Conservation (phyloP, 1,140 invertebrate species). For the Ericerus pela region DNA sequence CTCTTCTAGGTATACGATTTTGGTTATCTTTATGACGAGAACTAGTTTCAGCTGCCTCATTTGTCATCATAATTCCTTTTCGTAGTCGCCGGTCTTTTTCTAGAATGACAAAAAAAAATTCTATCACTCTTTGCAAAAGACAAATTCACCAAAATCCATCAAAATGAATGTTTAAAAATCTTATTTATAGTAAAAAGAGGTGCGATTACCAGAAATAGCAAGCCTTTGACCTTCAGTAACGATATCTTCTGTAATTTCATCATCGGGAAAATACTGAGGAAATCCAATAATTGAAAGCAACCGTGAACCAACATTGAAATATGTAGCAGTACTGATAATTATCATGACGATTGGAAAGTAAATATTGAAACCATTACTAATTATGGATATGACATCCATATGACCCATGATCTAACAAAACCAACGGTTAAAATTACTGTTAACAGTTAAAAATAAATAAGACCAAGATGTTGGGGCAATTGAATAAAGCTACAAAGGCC, state of each 20-base stretch:
- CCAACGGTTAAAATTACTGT: conserved; percentile 3
- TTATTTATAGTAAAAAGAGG: not conserved
- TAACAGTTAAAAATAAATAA: not conserved
- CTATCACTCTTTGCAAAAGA: not conserved
- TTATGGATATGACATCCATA: conserved; percentile 94
- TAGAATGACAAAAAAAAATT: not conserved
- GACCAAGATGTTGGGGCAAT: not conserved
- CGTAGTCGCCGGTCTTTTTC: conserved; percentile 17
- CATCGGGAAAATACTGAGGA: conserved; percentile 87
- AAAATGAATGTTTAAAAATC: not conserved
- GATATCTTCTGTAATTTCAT: conserved; percentile 81
- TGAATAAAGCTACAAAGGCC: too few relatives aligned
- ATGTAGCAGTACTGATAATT: conserved; percentile 83
- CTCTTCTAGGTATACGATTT: not conserved
- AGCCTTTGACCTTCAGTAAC: conserved; percentile 85
- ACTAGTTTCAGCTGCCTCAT: not conserved
- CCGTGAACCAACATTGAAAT: conserved; percentile 84
- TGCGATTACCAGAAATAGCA: conserved; percentile 54
- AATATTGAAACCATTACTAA: conserved; percentile 96
- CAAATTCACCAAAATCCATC: not conserved
- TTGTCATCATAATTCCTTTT: not conserved
- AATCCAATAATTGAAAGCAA: conserved; percentile 79
- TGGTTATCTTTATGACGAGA: not conserved
- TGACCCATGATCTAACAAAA: conserved; percentile 90
- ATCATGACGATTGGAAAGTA: conserved; percentile 97